Conservation (phyloP, 1,140 invertebrate species). For the Eupristina koningsbergeri region DNA sequence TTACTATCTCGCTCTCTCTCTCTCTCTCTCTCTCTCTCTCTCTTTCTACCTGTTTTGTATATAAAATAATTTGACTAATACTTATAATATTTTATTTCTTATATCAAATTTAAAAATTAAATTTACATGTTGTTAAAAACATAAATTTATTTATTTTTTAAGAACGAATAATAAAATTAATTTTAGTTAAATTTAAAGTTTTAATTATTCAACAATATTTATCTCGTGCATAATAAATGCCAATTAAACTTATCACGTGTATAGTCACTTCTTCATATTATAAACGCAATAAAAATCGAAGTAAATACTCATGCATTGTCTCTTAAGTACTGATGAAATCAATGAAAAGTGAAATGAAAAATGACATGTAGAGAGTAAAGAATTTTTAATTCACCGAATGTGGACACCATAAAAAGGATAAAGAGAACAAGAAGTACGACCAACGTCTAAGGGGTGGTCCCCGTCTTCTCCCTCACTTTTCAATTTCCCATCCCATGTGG, state of each 20-base stretch:
- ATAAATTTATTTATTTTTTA: neutral
- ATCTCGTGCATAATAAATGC: neutral
- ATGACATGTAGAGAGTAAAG: neutral
- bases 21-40: too few species aligned
- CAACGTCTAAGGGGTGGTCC: neutral
- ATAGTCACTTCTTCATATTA: neutral
- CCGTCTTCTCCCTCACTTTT: too few species aligned
- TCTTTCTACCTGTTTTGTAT: too few species aligned
- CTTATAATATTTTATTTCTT: too few species aligned
- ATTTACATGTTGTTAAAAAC: neutral
- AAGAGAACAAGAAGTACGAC: neutral
- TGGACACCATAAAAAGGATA: neutral
- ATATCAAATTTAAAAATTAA: neutral
- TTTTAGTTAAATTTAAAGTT: conserved; percentile 14
- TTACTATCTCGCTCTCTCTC: too few species aligned
- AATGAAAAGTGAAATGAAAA: neutral
- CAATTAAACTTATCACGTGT: neutral
- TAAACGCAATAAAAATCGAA: neutral
- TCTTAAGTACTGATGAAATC: neutral
- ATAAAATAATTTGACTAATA: neutral
- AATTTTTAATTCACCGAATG: neutral
- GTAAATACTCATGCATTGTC: too few species aligned
- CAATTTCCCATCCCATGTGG: neutral
- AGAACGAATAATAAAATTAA: neutral
- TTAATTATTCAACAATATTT: neutral